phyloP scores from a whole-genome alignment of 2,888 invertebrate species.

The Autographa pulchrina region DNA sequence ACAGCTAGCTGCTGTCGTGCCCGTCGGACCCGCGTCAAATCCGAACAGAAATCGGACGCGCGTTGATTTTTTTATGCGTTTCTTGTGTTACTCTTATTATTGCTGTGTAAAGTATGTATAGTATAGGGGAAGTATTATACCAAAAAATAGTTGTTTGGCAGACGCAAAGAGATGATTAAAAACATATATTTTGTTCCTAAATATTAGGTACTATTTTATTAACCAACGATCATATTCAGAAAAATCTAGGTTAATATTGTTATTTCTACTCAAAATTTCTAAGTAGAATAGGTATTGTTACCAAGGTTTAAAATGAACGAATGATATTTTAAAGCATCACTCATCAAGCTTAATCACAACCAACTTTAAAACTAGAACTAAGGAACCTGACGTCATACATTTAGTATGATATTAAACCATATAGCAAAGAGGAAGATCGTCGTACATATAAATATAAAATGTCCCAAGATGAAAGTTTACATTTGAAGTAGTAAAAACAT shows the following conservation, averaged over 20 bases:
- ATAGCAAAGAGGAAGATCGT: background rate
- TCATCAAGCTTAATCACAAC: too few relatives aligned
- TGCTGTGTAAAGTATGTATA: conserved; percentile 15
- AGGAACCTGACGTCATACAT: background rate
- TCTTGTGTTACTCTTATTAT: conserved; percentile 51
- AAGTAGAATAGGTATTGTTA: too few relatives aligned
- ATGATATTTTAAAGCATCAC: too few relatives aligned
- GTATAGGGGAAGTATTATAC: background rate
- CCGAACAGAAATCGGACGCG: conserved; percentile 38
- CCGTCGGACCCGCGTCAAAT: conserved; percentile 55
- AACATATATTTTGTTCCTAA: too few relatives aligned
- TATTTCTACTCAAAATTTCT: too few relatives aligned
- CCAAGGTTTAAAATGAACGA: too few relatives aligned
- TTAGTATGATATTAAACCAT: background rate
- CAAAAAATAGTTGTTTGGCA: too few relatives aligned
- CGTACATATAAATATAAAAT: background rate
- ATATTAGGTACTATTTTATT: too few relatives aligned
- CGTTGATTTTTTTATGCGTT: conserved; percentile 58
- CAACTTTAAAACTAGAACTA: too few relatives aligned
- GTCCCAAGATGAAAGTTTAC: conserved; percentile 38
- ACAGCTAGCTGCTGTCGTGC: conserved; percentile 50
- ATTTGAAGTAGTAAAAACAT: conserved; percentile 43
- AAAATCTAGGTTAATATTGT: too few relatives aligned
- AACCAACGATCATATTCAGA: too few relatives aligned
- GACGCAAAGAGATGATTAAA: too few relatives aligned